A percentile compares a stretch with the other conserved stretches of the same genome.
Evolutionary conservation across 2,113 vertebrate species (phyloP).

Genomic region (Oncorhynchus tshawytscha): DNA sequence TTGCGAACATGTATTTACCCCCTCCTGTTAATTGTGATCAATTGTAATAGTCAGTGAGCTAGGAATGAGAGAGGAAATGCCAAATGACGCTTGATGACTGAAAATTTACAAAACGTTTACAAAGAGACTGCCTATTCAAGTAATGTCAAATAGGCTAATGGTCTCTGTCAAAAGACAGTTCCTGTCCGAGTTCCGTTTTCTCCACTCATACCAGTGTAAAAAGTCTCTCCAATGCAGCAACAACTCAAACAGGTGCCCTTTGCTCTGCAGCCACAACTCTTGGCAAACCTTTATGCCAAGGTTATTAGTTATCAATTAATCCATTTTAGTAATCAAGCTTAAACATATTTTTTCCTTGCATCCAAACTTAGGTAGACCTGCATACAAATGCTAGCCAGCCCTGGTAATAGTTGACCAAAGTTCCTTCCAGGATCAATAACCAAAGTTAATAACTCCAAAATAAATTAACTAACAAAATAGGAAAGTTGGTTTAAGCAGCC

Average conservation of each 20-base stretch:
- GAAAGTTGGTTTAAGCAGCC: background rate
- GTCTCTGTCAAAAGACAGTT: background rate
- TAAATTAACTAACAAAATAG: constrained; percentile 13
- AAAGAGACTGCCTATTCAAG: too few species aligned
- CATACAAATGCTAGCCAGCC: constrained; percentile 3
- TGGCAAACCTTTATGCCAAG: constrained; percentile 48
- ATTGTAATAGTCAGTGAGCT: background rate
- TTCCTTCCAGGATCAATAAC: constrained; percentile 23
- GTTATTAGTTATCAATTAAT: constrained; percentile 60
- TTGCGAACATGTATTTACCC: too few species aligned
- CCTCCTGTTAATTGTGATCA: too few species aligned
- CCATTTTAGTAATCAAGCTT: constrained; percentile 42
- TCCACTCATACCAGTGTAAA: background rate
- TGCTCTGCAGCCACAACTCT: constrained; percentile 40
- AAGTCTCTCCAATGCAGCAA: background rate
- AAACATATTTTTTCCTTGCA: constrained; percentile 34
- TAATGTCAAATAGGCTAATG: background rate
- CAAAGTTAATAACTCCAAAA: constrained; percentile 20
- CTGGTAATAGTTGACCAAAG: constrained; percentile 33
- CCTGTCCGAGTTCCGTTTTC: background rate
- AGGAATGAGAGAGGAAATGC: background rate
- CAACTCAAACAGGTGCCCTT: background rate
- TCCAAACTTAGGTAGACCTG: constrained; percentile 8
- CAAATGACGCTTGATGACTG: too few species aligned
- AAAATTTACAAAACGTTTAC: too few species aligned